Evolutionary conservation across 2,113 vertebrate species (phyloP).

Genomic region (Martes martes): DNA sequence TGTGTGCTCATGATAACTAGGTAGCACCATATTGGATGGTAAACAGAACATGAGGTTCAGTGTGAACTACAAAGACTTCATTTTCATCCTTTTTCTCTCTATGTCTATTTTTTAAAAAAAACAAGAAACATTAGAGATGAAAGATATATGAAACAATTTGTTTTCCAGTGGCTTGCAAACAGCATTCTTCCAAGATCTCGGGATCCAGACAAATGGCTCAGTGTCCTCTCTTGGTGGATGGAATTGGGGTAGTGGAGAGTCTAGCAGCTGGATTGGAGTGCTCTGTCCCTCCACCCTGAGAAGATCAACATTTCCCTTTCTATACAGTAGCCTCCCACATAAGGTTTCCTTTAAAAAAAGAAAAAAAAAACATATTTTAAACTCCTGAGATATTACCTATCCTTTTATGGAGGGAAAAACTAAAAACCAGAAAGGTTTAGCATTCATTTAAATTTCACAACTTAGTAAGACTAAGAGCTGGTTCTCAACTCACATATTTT

Average conservation of each 20-base stretch:
- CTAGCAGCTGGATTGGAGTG: no score
- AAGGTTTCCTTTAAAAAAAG: not conserved
- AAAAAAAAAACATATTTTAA: not conserved
- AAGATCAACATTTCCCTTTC: not conserved
- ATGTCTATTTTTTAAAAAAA: not conserved
- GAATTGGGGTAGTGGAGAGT: not conserved
- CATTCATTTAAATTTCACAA: not conserved
- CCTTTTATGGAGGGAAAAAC: not conserved
- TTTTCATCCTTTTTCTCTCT: not conserved
- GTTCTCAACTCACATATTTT: not conserved
- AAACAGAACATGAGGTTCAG: not conserved
- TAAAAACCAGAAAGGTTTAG: not conserved
- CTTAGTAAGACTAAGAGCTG: not conserved
- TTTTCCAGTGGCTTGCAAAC: not conserved
- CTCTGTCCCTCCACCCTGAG: not conserved
- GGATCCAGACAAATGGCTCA: not conserved
- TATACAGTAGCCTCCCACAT: not conserved
- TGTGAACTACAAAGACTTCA: not conserved
- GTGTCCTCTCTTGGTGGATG: not conserved
- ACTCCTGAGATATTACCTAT: not conserved
- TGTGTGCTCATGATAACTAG: not conserved
- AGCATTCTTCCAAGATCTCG: not conserved
- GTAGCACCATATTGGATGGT: not conserved
- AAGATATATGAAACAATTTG: not conserved
- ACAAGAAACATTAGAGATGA: not conserved